These are phyloP conservation scores for Turritopsis rubra DNA, from an alignment of 30 jellyfish, hydroid and myxozoan species.

Conservation along the genomic window DNA sequence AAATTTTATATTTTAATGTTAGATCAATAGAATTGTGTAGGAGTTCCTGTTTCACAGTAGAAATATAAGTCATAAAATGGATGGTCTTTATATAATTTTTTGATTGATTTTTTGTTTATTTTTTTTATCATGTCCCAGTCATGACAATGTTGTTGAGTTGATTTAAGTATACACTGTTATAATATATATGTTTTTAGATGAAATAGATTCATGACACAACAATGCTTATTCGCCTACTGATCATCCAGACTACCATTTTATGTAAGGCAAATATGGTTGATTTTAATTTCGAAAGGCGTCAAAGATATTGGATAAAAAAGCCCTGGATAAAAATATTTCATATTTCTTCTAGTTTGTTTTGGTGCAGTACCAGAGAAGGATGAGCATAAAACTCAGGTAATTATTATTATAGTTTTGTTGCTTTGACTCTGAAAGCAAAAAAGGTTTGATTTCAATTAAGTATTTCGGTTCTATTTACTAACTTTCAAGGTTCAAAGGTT, in stretches of 20 bases:
- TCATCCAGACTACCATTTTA: background rate
- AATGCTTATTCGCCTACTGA: background rate
- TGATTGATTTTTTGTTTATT: background rate
- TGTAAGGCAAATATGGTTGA: too few relatives aligned
- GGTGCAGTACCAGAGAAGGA: background rate
- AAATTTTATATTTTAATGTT: too few relatives aligned
- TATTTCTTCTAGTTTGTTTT: background rate
- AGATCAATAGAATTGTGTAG: background rate
- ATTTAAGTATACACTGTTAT: too few relatives aligned
- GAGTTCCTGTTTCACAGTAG: background rate
- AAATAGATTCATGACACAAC: background rate
- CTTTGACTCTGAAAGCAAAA: background rate
- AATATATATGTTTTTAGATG: background rate
- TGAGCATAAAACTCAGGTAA: background rate
- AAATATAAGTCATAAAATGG: background rate
- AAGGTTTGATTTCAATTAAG: background rate
- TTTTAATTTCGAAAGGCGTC: too few relatives aligned
- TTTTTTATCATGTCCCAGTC: background rate
- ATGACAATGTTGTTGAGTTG: background rate
- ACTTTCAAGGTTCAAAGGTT: too few relatives aligned
- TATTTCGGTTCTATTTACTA: too few relatives aligned
- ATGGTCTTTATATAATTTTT: background rate
- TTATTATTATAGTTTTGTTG: too few relatives aligned
- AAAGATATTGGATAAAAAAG: background rate
- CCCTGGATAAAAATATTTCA: background rate